Percentiles rank a stretch among this genome's conserved stretches.
These are phyloP conservation scores for Drosophila rellima DNA, from an alignment of 2,888 invertebrate species.

Conservation along the genomic window DNA sequence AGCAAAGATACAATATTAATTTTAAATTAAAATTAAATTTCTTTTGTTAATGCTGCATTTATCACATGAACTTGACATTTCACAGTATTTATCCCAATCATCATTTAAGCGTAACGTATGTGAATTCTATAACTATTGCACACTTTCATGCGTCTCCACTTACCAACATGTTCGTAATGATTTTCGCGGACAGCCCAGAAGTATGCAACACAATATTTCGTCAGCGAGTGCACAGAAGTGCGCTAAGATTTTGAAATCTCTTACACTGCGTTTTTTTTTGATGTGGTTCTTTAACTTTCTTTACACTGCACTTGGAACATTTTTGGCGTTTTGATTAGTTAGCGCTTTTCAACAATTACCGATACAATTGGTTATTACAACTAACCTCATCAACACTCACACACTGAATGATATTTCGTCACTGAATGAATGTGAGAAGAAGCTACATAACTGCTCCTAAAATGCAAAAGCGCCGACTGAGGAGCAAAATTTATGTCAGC, in stretches of 20 bases:
- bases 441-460: slow-evolving; percentile 37
- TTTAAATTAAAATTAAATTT: background rate
- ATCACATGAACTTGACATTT: background rate
- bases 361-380: slow-evolving; percentile 54
- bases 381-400: slow-evolving; percentile 79
- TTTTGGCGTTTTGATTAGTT: slow-evolving; percentile 11
- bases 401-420: slow-evolving; percentile 72
- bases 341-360: slow-evolving; percentile 23
- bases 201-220: slow-evolving; percentile 60
- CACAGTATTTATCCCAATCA: background rate
- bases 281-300: slow-evolving; percentile 14
- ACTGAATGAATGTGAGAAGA: slow-evolving; percentile 66
- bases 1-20: slow-evolving; percentile 1
- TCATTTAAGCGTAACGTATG: background rate
- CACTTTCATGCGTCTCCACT: slow-evolving; percentile 45
- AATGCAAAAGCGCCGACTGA: slow-evolving; percentile 49
- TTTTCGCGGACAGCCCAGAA: slow-evolving; percentile 61
- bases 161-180: slow-evolving; percentile 71
- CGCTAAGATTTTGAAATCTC: slow-evolving; percentile 19
- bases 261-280: background rate
- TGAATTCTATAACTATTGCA: slow-evolving; percentile 27
- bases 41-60: background rate
- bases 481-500: slow-evolving; percentile 41
- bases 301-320: slow-evolving; percentile 48
- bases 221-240: slow-evolving; percentile 28